phyloP scores from a whole-genome alignment of 2,888 invertebrate species.

The Caenorhabditis sp. region DNA sequence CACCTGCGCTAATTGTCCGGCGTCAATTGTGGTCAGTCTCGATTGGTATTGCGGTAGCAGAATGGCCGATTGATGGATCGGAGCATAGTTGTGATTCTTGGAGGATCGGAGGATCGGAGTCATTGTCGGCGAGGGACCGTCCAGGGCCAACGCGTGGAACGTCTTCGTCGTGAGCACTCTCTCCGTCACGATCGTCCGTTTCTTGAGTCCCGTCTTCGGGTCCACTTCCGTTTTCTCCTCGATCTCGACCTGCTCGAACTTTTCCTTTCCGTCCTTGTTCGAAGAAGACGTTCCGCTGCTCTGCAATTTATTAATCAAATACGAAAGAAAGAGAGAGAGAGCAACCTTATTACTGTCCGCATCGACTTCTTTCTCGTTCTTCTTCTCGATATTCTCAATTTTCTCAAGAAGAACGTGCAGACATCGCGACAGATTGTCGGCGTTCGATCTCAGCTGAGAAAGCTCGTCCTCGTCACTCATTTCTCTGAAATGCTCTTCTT shows the following conservation, averaged over 20 bases:
- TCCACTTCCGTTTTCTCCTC: conserved; percentile 71
- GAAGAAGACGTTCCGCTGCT: conserved; percentile 16
- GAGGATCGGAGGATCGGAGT: conserved; percentile 45
- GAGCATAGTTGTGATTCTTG: conserved; percentile 45
- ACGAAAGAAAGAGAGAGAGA: no score
- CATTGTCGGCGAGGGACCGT: conserved; percentile 55
- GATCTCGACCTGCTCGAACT: conserved; percentile 63
- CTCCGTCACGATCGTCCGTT: conserved; percentile 75
- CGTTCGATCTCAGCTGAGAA: conserved; percentile 73
- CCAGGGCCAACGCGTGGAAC: conserved; percentile 66
- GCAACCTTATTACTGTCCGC: conserved; percentile 26
- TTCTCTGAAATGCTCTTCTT: background rate
- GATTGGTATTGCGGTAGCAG: conserved; percentile 71
- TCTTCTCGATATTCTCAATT: conserved; percentile 75
- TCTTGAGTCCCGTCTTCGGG: conserved; percentile 71
- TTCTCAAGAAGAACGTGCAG: conserved; percentile 74
- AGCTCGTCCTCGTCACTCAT: conserved; percentile 60
- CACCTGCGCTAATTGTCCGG: conserved; percentile 67
- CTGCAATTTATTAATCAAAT: no score
- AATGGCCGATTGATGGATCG: conserved; percentile 53
- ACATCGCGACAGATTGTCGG: conserved; percentile 75
- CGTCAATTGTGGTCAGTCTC: conserved; percentile 64
- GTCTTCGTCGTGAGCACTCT: conserved; percentile 72
- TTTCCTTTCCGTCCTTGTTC: conserved; percentile 51
- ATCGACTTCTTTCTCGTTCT: conserved; percentile 38